Conservation (phyloP, 1,140 invertebrate genomes). For the Drosophila pruinosa region DNA sequence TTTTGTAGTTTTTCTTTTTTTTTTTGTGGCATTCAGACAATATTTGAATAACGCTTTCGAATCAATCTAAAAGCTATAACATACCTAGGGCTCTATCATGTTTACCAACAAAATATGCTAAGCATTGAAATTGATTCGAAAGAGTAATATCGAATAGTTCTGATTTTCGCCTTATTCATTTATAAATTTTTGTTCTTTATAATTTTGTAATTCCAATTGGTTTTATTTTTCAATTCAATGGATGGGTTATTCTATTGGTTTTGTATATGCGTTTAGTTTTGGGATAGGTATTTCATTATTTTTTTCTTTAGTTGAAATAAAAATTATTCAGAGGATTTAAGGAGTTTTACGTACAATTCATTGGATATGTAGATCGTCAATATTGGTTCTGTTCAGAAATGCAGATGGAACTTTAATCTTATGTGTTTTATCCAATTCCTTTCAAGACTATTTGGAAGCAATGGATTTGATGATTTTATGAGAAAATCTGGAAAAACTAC, state of each 20-base stretch:
- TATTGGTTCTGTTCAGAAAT: conserved; percentile 69
- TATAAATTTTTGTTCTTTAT: conserved; percentile 15
- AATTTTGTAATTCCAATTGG: conserved; percentile 73
- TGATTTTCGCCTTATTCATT: conserved; percentile 15
- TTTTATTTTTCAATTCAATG: conserved; percentile 40
- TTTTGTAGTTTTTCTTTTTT: conserved; percentile 18
- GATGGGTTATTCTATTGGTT: conserved; percentile 82
- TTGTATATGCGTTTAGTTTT: conserved; percentile 55
- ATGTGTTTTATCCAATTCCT: conserved; percentile 32
- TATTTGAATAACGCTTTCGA: conserved; percentile 4
- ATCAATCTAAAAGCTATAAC: background rate
- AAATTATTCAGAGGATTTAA: conserved; percentile 12
- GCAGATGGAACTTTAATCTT: conserved; percentile 34
- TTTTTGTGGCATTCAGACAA: background rate
- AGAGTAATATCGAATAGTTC: background rate
- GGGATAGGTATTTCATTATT: conserved; percentile 7
- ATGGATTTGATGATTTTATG: conserved; percentile 25
- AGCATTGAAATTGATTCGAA: background rate
- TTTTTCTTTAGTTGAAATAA: conserved; percentile 23
- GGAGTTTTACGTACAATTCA: conserved; percentile 56
- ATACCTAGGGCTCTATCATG: background rate
- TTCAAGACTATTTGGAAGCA: conserved; percentile 26
- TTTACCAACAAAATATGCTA: background rate
- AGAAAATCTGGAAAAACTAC: conserved; percentile 49
- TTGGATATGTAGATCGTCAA: conserved; percentile 62